These are phyloP conservation scores for Catocala sponsa DNA, from an alignment of 2,888 invertebrate genomes.

Conservation along the genomic window DNA sequence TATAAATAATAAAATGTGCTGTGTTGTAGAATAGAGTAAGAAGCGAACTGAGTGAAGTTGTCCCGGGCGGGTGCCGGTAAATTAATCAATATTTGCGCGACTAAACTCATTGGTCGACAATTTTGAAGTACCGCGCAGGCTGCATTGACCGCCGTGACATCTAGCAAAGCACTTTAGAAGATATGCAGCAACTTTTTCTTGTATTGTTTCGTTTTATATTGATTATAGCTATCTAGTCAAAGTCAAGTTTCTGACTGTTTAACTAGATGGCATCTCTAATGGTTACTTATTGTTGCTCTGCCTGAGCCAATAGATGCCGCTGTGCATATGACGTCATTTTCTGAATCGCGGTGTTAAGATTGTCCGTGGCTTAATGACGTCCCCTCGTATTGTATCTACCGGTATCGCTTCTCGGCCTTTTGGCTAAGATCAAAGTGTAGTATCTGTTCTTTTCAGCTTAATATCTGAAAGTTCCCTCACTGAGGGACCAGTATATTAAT, in stretches of 20 bases:
- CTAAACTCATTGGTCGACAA: constrained; percentile 25
- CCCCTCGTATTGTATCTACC: fast-evolving
- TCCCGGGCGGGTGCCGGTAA: constrained; percentile 27
- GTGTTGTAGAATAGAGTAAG: constrained; percentile 44
- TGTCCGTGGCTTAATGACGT: constrained; percentile 35
- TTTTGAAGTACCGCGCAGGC: constrained; percentile 40
- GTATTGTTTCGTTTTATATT: not conserved
- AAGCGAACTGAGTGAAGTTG: constrained; percentile 49
- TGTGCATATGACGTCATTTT: constrained; percentile 17
- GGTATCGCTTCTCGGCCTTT: constrained; percentile 84
- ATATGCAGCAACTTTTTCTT: not conserved
- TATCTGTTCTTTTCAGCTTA: constrained; percentile 50
- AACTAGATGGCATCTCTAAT: no score
- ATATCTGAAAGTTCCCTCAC: no score
- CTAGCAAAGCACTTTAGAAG: constrained; percentile 15
- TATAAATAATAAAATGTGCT: constrained; percentile 42
- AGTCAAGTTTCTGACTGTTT: not conserved
- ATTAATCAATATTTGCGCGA: constrained; percentile 50
- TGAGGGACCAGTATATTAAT: constrained; percentile 81
- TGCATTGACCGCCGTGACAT: constrained; percentile 41
- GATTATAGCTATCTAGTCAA: not conserved
- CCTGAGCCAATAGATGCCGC: constrained; percentile 21
- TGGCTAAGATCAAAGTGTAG: constrained; percentile 78
- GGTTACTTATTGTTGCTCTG: no score
- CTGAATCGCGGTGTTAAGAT: constrained; percentile 38